phyloP scores from a whole-genome alignment of 1,140 invertebrate species.

The Mya arenaria region DNA sequence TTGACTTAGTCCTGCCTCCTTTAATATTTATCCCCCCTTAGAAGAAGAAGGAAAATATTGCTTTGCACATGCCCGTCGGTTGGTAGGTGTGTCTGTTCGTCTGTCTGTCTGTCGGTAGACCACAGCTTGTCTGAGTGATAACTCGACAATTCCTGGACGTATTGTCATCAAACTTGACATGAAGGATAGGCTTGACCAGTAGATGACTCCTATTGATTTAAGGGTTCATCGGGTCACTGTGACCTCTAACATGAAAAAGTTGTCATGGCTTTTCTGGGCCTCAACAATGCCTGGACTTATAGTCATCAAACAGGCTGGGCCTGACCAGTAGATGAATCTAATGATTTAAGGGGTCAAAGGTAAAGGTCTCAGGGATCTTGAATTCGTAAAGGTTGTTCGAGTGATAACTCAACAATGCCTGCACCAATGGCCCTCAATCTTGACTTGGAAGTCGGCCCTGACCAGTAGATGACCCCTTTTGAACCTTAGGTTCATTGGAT shows the following conservation, averaged over 20 bases:
- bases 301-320: not conserved
- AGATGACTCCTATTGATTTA: not conserved
- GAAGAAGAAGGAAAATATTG: too few species aligned
- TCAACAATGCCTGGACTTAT: not conserved
- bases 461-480: constrained; percentile 20
- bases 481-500: not conserved
- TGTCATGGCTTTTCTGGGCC: not conserved
- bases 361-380: not conserved
- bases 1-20: too few species aligned
- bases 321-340: not conserved
- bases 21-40: too few species aligned
- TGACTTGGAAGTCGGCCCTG: not conserved
- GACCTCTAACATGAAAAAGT: not conserved
- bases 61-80: too few species aligned
- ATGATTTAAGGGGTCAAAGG: not conserved
- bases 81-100: too few species aligned
- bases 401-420: constrained; percentile 22
- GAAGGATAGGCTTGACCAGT: not conserved
- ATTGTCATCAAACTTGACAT: too few species aligned
- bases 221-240: not conserved
- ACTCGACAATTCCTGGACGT: too few species aligned
- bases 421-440: not conserved
- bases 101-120: too few species aligned
- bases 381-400: not conserved
- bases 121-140: too few species aligned